phyloP scores from a whole-genome alignment of 2,113 vertebrate genomes.

The Parus major region DNA sequence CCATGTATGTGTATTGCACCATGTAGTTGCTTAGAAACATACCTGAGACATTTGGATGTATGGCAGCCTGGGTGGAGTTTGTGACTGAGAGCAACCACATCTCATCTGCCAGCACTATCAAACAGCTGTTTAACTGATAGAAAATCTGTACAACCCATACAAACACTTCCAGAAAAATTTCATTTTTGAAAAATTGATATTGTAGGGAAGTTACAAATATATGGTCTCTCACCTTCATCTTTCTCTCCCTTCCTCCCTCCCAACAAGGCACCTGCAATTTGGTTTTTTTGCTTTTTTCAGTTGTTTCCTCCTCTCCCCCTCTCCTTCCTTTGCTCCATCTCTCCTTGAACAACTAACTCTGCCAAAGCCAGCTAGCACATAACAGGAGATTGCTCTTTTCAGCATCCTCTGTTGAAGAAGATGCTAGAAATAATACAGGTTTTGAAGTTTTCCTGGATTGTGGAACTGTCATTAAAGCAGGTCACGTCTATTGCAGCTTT shows the following conservation, averaged over 20 bases:
- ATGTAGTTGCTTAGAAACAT: neutral
- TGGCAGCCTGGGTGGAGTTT: neutral
- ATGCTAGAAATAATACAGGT: neutral
- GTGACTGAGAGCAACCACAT: neutral
- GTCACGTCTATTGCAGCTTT: neutral
- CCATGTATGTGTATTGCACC: neutral
- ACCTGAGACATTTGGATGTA: neutral
- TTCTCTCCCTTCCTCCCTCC: neutral
- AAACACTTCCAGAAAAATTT: neutral
- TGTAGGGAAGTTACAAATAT: neutral
- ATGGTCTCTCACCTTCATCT: neutral
- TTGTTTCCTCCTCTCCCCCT: neutral
- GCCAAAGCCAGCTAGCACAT: neutral
- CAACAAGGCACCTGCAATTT: neutral
- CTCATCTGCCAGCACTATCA: neutral
- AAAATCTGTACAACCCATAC: neutral
- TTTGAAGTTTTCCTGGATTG: neutral
- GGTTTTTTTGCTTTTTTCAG: neutral
- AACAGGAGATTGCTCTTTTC: neutral
- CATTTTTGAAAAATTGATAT: neutral
- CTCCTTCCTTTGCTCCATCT: neutral
- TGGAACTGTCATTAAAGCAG: neutral
- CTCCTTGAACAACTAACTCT: neutral
- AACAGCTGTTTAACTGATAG: neutral
- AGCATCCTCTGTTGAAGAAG: neutral